These are phyloP conservation scores for Microctonus aethiopoides DNA, from an alignment of 2,888 invertebrate species.

Conservation along the genomic window DNA sequence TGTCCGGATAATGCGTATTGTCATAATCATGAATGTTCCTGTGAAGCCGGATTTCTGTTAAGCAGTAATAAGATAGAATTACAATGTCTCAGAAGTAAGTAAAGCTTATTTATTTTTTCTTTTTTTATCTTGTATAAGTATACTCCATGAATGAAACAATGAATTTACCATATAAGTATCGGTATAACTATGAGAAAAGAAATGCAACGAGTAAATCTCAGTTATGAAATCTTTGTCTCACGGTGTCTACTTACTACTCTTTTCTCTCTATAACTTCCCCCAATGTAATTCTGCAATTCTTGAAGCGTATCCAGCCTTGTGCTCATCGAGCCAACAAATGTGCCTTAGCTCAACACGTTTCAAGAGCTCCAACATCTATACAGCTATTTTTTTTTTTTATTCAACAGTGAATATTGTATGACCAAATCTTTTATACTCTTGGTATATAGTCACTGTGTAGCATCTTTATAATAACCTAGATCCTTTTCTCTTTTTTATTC, in stretches of 20 bases:
- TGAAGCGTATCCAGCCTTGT: slow-evolving; percentile 40
- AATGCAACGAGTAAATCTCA: background rate
- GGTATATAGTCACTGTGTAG: no score
- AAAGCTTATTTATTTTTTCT: background rate
- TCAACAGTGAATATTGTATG: no score
- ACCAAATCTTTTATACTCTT: no score
- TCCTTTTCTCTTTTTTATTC: no score
- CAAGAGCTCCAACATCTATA: background rate
- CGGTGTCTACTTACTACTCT: slow-evolving; percentile 30
- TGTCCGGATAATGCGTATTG: slow-evolving; percentile 59
- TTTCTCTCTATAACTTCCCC: background rate
- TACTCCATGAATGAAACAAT: background rate
- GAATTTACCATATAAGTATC: background rate
- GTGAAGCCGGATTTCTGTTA: slow-evolving; percentile 63
- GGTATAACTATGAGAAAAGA: background rate
- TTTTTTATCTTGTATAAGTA: background rate
- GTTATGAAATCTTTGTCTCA: slow-evolving; percentile 37
- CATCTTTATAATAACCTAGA: background rate
- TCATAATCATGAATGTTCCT: slow-evolving; percentile 61
- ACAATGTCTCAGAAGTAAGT: slow-evolving; percentile 64
- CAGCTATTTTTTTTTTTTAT: background rate
- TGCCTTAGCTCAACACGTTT: background rate
- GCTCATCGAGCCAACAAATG: slow-evolving; percentile 42
- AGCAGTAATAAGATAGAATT: slow-evolving; percentile 62
- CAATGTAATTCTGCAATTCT: slow-evolving; percentile 24